These are phyloP conservation scores for Helicoverpa assulta DNA, from an alignment of 2,888 invertebrate genomes.

Conservation along the genomic window DNA sequence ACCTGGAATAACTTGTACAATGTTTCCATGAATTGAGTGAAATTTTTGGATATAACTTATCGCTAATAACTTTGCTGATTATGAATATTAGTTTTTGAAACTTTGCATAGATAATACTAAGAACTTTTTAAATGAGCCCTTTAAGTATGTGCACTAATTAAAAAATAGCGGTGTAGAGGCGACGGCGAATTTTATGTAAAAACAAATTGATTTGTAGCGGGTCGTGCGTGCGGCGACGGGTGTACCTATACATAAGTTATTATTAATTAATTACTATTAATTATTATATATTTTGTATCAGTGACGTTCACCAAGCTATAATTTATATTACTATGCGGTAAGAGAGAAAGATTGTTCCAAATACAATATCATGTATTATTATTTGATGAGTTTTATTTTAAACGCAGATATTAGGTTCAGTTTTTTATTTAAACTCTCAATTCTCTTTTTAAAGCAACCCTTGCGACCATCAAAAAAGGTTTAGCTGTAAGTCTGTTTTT, in stretches of 20 bases:
- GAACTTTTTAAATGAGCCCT: too few relatives aligned
- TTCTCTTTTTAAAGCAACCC: neutral
- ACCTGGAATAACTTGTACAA: too few relatives aligned
- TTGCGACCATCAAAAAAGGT: too few relatives aligned
- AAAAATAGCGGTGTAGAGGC: too few relatives aligned
- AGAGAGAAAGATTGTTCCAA: slow-evolving; percentile 84
- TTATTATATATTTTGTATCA: slow-evolving; percentile 86
- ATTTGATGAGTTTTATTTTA: slow-evolving; percentile 53
- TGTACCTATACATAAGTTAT: slow-evolving; percentile 80
- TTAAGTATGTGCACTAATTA: too few relatives aligned
- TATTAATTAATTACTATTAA: slow-evolving; percentile 73
- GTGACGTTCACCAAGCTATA: slow-evolving; percentile 83
- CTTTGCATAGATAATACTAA: too few relatives aligned
- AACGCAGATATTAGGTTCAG: neutral
- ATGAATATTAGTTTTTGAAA: too few relatives aligned
- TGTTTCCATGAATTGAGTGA: too few relatives aligned
- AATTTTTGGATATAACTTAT: too few relatives aligned
- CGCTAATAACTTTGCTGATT: too few relatives aligned
- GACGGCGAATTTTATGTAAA: slow-evolving; percentile 69
- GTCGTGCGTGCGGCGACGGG: slow-evolving; percentile 67
- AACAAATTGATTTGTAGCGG: slow-evolving; percentile 70
- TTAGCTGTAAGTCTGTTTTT: too few relatives aligned
- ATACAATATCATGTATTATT: slow-evolving; percentile 86
- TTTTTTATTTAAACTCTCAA: neutral
- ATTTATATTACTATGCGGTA: slow-evolving; percentile 84